A percentile compares a stretch with the other conserved stretches of the same genome.
These are phyloP conservation scores for Tipula helvola DNA, from an alignment of 2,888 invertebrate genomes.

Conservation along the genomic window DNA sequence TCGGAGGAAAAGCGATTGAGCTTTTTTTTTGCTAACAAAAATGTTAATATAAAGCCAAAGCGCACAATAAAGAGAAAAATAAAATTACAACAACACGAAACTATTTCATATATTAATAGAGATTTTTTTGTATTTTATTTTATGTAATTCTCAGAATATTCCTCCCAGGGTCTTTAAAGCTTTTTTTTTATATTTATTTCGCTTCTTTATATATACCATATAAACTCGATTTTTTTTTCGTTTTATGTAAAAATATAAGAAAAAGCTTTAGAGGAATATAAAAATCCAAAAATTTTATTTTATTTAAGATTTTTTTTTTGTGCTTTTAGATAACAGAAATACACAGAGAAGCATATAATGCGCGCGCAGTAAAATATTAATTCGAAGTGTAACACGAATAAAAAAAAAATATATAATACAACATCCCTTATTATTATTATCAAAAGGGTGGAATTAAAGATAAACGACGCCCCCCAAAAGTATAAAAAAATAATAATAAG, in stretches of 20 bases:
- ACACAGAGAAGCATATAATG: not conserved
- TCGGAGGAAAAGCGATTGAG: not conserved
- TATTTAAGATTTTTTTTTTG: not conserved
- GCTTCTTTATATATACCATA: not conserved
- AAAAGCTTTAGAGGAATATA: not conserved
- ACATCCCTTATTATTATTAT: not conserved
- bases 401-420: not conserved
- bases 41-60: not conserved
- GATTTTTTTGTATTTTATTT: not conserved
- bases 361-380: not conserved
- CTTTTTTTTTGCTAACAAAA: not conserved
- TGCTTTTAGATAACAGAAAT: not conserved
- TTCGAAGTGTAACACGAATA: not conserved
- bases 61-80: not conserved
- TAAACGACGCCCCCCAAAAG: not conserved
- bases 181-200: not conserved
- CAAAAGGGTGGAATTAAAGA: slow-evolving; percentile 4
- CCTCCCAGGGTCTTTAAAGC: slow-evolving; percentile 4
- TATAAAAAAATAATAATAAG: not conserved
- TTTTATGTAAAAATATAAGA: not conserved
- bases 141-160: not conserved
- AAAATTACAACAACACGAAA: not conserved
- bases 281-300: not conserved
- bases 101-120: not conserved
- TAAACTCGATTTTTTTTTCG: not conserved